Base-by-base conservation (phyloP, 2,888 invertebrate genomes). In the Podabrus alpinus region DNA sequence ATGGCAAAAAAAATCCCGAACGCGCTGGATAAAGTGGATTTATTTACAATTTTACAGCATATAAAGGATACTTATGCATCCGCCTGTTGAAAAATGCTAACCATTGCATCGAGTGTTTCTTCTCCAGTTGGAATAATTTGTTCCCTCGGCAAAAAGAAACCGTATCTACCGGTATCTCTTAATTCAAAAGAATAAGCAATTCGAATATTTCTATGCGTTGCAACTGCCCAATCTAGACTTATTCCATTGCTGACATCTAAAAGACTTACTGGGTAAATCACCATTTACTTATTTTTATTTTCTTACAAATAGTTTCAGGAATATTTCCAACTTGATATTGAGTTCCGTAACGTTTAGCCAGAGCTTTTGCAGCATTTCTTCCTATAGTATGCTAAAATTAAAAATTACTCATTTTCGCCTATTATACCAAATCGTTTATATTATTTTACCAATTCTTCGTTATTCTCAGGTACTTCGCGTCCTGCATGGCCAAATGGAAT, bases 201-300 rank as follows among this genome's bases (percentile, higher is more conserved):
- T 2, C 92, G 91, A 0, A 91, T 90, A 19, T 91, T 90, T 61
- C 59, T 21, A 66, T 89, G 89, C 0, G 90, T 88, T 7, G 90
- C 92, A 80, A 94, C 92, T 0, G 90, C 93, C 92, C 94, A 95
- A 83, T 95, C 95, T 68, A 90, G 88, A 9, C 91, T 89, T 1
- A 89, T 88, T 0, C 94, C 94, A 2, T 91, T 90, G 0, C 92
- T 90, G 0, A 89, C 87, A 83, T 91, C 92, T 92, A 83, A 24
- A 68, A 62, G n/a, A 61, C 1, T 2, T 16, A 9, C 17, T 3
- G 1, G 16, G 2, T 16, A 17, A 17, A 11, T 4, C 9, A 1
- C 5, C 2, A 15, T 1, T 61, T 17, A 3, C 11, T 11, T 19
- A 4, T 3, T 19, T 3, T 19, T 3, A 19, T 4, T 25, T 11